A percentile compares a stretch with the other conserved stretches of the same genome.
phyloP scores from a whole-genome alignment of 1,140 invertebrate species.

The Akabosia matsudoensis region DNA sequence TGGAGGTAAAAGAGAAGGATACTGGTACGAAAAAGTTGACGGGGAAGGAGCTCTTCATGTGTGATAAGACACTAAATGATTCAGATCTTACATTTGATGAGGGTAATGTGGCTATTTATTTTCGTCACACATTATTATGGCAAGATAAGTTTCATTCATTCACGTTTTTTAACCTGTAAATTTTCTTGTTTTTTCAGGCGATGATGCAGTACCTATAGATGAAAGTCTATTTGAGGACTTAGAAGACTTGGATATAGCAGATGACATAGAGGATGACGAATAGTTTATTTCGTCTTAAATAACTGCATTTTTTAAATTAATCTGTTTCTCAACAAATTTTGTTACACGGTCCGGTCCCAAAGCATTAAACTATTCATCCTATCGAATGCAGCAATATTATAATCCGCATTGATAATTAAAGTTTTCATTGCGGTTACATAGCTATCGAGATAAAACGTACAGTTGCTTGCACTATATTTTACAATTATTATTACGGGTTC shows the following conservation, averaged over 20 bases:
- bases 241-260: slow-evolving; percentile 80
- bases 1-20: slow-evolving; percentile 64
- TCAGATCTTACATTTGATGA: slow-evolving; percentile 94
- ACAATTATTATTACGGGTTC: no score
- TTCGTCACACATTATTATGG: neutral
- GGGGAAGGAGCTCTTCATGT: slow-evolving; percentile 87
- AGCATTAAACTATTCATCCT: no score
- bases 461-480: no score
- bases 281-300: no score
- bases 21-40: slow-evolving; percentile 56
- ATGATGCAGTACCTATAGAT: slow-evolving; percentile 82
- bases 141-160: slow-evolving; percentile 25
- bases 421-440: no score
- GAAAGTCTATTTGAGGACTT: slow-evolving; percentile 91
- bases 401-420: no score
- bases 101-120: slow-evolving; percentile 61
- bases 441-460: no score
- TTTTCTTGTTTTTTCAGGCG: slow-evolving; percentile 58
- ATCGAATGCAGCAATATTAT: no score
- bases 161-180: neutral
- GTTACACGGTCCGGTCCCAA: no score
- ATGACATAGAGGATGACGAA: slow-evolving; percentile 58
- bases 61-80: slow-evolving; percentile 84
- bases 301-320: no score
- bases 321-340: no score